A percentile compares a stretch with the other conserved stretches of the same genome.
Evolutionary conservation across 1,140 invertebrate species (phyloP).

Genomic region (Ceratina calcarata): DNA sequence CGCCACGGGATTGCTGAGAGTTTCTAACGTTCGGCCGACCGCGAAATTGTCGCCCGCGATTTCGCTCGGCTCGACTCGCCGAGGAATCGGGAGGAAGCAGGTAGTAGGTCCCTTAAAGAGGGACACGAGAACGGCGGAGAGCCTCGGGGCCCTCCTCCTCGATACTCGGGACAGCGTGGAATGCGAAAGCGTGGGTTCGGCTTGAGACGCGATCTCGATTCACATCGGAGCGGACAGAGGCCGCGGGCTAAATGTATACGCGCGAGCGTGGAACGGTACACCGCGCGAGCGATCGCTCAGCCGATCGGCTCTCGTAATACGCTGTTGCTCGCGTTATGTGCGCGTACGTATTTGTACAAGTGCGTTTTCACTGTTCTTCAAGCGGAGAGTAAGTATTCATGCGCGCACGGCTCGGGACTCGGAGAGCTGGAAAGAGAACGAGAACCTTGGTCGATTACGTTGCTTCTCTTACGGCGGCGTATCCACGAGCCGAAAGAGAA

Average conservation of each 20-base stretch:
- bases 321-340: conserved; percentile 19
- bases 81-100: conserved; percentile 16
- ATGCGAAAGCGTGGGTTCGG: conserved; percentile 66
- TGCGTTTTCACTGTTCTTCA: conserved; percentile 48
- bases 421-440: conserved; percentile 60
- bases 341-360: neutral
- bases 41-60: conserved; percentile 29
- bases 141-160: conserved; percentile 31
- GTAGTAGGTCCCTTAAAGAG: conserved; percentile 50
- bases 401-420: conserved; percentile 32
- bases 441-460: conserved; percentile 31
- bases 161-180: conserved; percentile 47
- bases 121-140: neutral
- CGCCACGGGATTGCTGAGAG: neutral
- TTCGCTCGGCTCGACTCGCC: conserved; percentile 5
- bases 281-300: conserved; percentile 36
- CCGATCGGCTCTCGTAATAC: conserved; percentile 39
- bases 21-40: conserved; percentile 1
- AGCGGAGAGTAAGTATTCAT: conserved; percentile 1
- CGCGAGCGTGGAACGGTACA: conserved; percentile 52
- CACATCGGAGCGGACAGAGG: conserved; percentile 17
- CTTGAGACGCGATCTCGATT: conserved; percentile 63
- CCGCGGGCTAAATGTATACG: conserved; percentile 39
- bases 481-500: conserved; percentile 9
- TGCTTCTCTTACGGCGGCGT: conserved; percentile 32